Evolutionary conservation across 2,888 invertebrate species (phyloP), one percentile per base, ranked within the genome.

Genomic region (Pelosia muscerda): DNA sequence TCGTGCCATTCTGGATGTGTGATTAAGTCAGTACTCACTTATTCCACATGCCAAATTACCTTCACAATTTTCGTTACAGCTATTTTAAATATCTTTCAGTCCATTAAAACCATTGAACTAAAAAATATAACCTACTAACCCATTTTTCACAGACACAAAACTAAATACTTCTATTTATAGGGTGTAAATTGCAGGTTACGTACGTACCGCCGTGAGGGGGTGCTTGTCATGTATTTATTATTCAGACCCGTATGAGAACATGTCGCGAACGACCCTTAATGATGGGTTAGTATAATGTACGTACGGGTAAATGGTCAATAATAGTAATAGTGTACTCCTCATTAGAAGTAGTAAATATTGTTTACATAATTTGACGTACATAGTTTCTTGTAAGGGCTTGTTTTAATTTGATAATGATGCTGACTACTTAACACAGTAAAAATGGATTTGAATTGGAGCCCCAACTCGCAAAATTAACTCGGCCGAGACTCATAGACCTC

Each of bases 141-240:
- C n/a, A 49, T 19, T 49, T 42, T 49, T 8, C 5, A 57, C n/a
- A 2, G 5, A 28, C 38, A 25, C 38, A 15, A 60, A 25, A 38
- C 38, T 19, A 13, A 23, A 38, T 9, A 4, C 22, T 1, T 4
- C 8, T 25, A 23, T 31, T 57, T 60, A 38, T 38, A 25, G 49
- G 28, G 64, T 38, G 63, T 59, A 25, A 49, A 34, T 58, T 59
- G 25, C 19, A 59, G 31, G 10, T 38, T 25, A 9, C 8, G 23
- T 4, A 0, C 23, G 19, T 25, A 26, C 65, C 10, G 49, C 22
- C 49, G 31, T 28, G 0, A 28, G 10, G n/a, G 22, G 19, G 38
- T 13, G 22, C 42, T 57, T 49, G 49, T 9, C 22, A 15, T 11
- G 9, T 34, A 38, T 59, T 15, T 9, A 42, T 61, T 61, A 61